Conservation (phyloP, 2,797 vertebrate genomes). For the Poecilia wingei region DNA sequence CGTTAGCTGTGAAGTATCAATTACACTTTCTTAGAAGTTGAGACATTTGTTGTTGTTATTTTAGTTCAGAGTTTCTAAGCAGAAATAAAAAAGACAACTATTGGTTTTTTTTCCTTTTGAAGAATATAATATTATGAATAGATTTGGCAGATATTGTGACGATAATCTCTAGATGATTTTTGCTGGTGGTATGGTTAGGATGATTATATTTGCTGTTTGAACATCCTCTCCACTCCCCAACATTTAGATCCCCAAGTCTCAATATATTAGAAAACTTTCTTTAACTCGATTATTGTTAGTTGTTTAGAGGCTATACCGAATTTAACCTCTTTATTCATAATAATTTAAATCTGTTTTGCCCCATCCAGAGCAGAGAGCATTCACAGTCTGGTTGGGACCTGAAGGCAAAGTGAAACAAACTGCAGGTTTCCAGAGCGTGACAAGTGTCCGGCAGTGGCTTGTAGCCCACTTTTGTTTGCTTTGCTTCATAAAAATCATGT, state of each 20-base stretch:
- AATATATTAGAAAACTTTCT: not conserved
- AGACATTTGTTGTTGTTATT: not conserved
- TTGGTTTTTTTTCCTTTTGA: not conserved
- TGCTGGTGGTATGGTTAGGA: not conserved
- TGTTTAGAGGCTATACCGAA: not conserved
- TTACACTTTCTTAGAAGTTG: not conserved
- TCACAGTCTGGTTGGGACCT: not conserved
- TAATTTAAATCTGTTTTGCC: not conserved
- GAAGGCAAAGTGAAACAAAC: not conserved
- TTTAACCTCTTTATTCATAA: not conserved
- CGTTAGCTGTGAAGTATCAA: not conserved
- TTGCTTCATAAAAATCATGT: not conserved
- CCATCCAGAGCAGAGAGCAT: not conserved
- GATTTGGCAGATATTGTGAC: not conserved
- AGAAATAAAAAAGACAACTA: not conserved
- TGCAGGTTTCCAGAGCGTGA: not conserved
- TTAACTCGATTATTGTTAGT: not conserved
- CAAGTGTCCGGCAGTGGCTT: not conserved
- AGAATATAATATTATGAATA: not conserved
- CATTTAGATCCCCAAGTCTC: not conserved
- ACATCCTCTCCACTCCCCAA: not conserved
- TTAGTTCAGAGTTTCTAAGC: not conserved
- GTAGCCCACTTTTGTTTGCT: not conserved
- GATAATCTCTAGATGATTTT: not conserved
- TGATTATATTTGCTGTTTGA: not conserved